Percentiles rank a stretch among this genome's conserved stretches.
These are phyloP conservation scores for Andrena bucephala DNA, from an alignment of 2,888 invertebrate genomes.

Conservation along the genomic window DNA sequence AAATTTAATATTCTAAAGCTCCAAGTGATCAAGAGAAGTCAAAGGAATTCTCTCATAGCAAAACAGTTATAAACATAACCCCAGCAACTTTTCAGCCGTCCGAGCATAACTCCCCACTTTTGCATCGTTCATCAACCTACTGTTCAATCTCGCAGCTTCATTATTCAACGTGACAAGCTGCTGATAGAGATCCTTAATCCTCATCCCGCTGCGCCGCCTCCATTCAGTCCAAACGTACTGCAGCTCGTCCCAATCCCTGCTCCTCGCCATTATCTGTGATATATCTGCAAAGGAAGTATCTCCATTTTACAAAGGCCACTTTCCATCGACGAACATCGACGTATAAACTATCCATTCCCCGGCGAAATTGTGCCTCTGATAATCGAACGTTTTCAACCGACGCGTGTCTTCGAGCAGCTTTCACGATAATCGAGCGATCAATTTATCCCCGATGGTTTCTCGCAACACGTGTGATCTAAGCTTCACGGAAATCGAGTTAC, in stretches of 20 bases:
- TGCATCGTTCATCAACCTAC: conserved; percentile 86
- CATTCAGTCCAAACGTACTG: conserved; percentile 96
- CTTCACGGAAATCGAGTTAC: conserved; percentile 32
- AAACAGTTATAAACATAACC: too few species aligned
- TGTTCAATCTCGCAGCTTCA: conserved; percentile 92
- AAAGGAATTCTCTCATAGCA: too few species aligned
- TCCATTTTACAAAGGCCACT: neutral
- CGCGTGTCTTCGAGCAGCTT: conserved; percentile 54
- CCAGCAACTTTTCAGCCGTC: too few species aligned
- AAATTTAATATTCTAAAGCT: too few species aligned
- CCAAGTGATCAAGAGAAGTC: too few species aligned
- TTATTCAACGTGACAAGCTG: conserved; percentile 93
- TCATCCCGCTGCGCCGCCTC: conserved; percentile 91
- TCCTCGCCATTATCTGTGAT: conserved; percentile 90
- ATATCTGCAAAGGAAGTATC: conserved; percentile 83
- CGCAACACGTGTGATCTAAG: conserved; percentile 40
- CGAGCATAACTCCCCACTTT: too few species aligned
- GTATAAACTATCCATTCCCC: neutral
- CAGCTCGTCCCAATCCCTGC: conserved; percentile 95
- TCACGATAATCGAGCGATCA: conserved; percentile 64
- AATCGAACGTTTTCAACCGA: neutral
- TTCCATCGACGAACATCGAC: neutral
- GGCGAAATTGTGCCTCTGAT: neutral
- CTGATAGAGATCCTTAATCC: conserved; percentile 92
- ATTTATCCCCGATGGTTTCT: conserved; percentile 25